These are phyloP conservation scores for Halictus ligatus DNA, from an alignment of 2,888 invertebrate species.

Conservation along the genomic window DNA sequence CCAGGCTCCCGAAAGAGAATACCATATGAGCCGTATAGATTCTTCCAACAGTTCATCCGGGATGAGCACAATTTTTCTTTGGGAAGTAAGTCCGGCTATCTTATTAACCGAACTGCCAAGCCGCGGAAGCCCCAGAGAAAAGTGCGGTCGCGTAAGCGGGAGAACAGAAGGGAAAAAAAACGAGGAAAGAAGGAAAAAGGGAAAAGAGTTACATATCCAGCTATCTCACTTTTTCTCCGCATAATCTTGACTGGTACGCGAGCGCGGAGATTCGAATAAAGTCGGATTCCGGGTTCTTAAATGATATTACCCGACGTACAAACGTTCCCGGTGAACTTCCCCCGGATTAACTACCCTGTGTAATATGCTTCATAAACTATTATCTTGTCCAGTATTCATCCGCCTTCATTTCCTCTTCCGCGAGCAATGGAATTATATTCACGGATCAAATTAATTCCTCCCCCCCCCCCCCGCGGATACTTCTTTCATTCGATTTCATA, in stretches of 20 bases:
- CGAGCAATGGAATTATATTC: neutral
- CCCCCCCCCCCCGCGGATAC: neutral
- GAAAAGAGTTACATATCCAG: slow-evolving; percentile 1
- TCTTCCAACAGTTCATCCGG: slow-evolving; percentile 15
- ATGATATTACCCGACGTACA: slow-evolving; percentile 8
- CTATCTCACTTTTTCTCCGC: neutral
- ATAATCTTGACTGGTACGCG: slow-evolving; percentile 7
- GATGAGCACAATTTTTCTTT: slow-evolving; percentile 42
- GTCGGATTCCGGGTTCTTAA: neutral
- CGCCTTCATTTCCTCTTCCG: neutral
- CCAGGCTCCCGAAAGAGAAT: slow-evolving; percentile 46
- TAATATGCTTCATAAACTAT: neutral
- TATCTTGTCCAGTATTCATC: neutral
- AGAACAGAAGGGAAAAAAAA: neutral
- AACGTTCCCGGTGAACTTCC: neutral
- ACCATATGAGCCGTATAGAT: slow-evolving; percentile 39
- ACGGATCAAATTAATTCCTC: neutral
- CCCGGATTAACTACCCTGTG: neutral
- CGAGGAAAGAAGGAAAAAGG: neutral
- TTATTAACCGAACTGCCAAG: slow-evolving; percentile 42
- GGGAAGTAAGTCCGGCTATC: slow-evolving; percentile 1
- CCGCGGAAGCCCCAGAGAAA: neutral
- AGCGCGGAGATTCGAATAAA: slow-evolving; percentile 9
- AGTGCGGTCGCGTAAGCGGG: neutral
- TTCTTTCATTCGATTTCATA: neutral